Conservation (phyloP, 2,888 invertebrate species). For the Marasmarcha lunaedactyla region DNA sequence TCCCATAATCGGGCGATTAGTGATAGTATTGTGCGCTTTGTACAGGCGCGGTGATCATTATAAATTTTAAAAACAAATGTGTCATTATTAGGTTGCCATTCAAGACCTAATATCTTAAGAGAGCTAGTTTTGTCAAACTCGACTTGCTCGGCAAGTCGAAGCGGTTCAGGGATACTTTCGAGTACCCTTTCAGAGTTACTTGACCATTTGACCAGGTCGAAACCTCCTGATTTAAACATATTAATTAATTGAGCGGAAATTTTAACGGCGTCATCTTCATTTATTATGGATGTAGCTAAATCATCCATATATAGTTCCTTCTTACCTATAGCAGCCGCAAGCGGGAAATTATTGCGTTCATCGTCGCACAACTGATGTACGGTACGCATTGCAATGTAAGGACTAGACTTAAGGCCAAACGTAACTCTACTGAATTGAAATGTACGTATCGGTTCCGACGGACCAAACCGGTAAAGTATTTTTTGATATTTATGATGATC, state of each 20-base stretch:
- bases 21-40: no score
- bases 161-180: constrained; percentile 7
- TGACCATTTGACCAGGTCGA: constrained; percentile 13
- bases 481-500: constrained; percentile 9
- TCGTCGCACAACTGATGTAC: constrained; percentile 9
- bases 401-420: constrained; percentile 12
- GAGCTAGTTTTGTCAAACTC: constrained; percentile 9
- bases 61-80: no score
- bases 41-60: no score
- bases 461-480: constrained; percentile 10
- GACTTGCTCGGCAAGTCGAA: background rate
- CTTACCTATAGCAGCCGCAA: no score
- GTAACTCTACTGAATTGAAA: no score
- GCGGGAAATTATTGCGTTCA: no score
- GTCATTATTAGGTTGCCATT: no score
- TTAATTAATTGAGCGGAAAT: constrained; percentile 6
- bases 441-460: constrained; percentile 1
- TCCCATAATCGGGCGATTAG: no score
- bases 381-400: constrained; percentile 10
- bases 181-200: no score
- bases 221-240: constrained; percentile 10
- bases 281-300: constrained; percentile 7
- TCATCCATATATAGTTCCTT: constrained; percentile 10
- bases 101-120: no score
- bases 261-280: constrained; percentile 6